Conservation (phyloP, 2,797 vertebrate genomes). For the Luscinia luscinia region DNA sequence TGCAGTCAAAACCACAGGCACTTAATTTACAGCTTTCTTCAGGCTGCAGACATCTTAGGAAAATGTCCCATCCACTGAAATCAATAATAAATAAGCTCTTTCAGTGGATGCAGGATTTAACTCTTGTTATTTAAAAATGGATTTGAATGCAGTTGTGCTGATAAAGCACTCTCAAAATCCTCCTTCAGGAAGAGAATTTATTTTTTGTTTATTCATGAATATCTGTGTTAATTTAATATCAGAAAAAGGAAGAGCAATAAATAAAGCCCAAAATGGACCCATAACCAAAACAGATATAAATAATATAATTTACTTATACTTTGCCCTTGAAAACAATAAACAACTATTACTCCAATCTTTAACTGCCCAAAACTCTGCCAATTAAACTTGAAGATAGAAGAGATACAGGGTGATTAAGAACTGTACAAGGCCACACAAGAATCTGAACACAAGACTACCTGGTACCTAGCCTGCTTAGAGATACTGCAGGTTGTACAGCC, state of each 20-base stretch:
- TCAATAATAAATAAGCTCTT: not conserved
- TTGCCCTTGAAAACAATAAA: not conserved
- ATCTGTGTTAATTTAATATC: not conserved
- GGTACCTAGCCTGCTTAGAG: not conserved
- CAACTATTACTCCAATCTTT: not conserved
- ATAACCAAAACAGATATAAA: not conserved
- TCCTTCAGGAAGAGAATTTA: not conserved
- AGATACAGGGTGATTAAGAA: accelerated
- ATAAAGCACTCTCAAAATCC: constrained; percentile 16
- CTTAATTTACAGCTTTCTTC: not conserved
- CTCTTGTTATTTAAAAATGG: not conserved
- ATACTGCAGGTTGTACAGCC: not conserved
- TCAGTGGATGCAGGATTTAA: not conserved
- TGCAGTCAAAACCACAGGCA: not conserved
- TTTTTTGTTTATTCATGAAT: constrained; percentile 4
- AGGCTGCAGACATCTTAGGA: not conserved
- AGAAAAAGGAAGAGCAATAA: not conserved
- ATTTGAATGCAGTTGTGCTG: not conserved
- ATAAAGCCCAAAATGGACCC: not conserved
- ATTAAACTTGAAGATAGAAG: not conserved
- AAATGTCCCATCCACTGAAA: not conserved
- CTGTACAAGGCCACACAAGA: not conserved
- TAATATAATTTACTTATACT: not conserved
- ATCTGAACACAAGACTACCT: not conserved
- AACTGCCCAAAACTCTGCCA: not conserved